Base-by-base conservation (phyloP, 2,888 invertebrate genomes). In the Pegoplata infirma region DNA sequence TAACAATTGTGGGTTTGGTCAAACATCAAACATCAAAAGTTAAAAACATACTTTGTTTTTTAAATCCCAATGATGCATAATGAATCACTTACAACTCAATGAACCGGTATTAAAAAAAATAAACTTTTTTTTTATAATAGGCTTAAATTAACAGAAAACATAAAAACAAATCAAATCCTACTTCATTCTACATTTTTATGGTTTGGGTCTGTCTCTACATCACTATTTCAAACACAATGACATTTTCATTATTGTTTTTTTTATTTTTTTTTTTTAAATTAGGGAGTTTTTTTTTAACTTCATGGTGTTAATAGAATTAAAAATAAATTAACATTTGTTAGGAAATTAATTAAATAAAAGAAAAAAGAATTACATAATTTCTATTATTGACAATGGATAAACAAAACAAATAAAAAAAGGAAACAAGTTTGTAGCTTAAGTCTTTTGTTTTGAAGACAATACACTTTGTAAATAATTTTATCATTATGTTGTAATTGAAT, bases 391-490 rank as follows among this genome's bases (percentile, higher is more conserved):
- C 3, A 36, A 25, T 14, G 4, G 19, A n/a, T 44, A 6, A 6
- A 36, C 23, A 36, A n/a, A n/a, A n/a, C n/a, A n/a, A n/a, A n/a
- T n/a, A n/a, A n/a, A n/a, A n/a, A 6, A 23, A 21, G 17, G 1
- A 36, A 71, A 64, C 64, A 56, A 56, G 75, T 72, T 79, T 73
- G 44, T 75, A 40, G 58, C 79, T 66, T 72, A 67, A 71, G n/a
- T 74, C 69, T 74, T 77, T 74, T 61, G 69, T 77, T 68, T 58
- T 10, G n/a, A n/a, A 40, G 36, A 40, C 36, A 40, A n/a, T 40
- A 40, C 5, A 25, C 12, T 32, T 40, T 12, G 7, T 36, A 12
- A 4, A 12, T 55, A 44, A 21, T 56, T 36, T 77, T 71, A 8
- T 12, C 17, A 8, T 28, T 23, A 12, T 59, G 14, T 44, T 46